Base-by-base conservation (phyloP, 2,888 invertebrate species). In the Leptarthrus brevirostris region DNA sequence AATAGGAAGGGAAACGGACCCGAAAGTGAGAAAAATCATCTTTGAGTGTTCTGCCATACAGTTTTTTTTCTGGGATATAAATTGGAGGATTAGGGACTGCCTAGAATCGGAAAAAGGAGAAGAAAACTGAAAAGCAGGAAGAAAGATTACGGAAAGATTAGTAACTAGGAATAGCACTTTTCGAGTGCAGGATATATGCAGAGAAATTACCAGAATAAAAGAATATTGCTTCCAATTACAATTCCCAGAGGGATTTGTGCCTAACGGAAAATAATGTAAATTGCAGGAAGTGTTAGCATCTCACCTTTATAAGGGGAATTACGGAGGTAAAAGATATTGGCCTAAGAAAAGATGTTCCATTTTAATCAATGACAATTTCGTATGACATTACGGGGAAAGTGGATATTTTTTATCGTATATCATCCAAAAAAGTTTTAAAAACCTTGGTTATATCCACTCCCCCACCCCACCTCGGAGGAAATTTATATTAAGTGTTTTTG, bases 181-280 rank as follows among this genome's bases (percentile, higher is more conserved):
- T 12, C 3, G 40, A 12, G 12, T 40, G 18, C 18, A 49, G 49
- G 49, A 49, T 49, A 49, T 16, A 20, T 49, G 49, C 40, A 40
- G 49, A 49, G 20, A 49, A 49, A 49, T 49, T 49, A n/a, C 20
- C 49, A 20, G 49, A 49, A 49, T 49, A 49, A 49, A 49, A 18
- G 49, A 49, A 49, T 49, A 49, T 49, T 49, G 49, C 49, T 49
- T 16, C 14, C 18, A 18, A 49, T 49, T 49, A 49, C 18, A 18
- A 8, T 49, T 49, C 40, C 12, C 10, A 40, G 3, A 40, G n/a
- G n/a, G 12, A 40, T 12, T 6, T 40, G 40, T 40, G 40, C 12
- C 3, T 12, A 6, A 12, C 10, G 40, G 40, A 40, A 40, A 40
- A 40, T 40, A 12, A 40, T 40, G n/a, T 6, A 3, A 40, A 8